Conservation (phyloP, 2,888 invertebrate species). For the Flabesymbios commensalis region DNA sequence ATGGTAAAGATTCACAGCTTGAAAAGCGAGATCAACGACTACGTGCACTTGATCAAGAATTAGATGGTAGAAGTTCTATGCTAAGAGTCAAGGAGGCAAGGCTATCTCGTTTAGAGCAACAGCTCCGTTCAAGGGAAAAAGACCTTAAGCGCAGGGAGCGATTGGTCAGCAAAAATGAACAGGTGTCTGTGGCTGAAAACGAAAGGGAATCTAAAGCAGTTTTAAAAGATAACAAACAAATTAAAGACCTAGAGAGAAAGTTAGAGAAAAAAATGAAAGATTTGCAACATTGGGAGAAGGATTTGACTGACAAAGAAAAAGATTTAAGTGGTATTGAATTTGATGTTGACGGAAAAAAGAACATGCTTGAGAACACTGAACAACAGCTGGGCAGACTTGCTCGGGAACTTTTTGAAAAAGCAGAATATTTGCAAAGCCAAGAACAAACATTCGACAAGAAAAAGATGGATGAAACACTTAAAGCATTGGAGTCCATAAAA, state of each 20-base stretch:
- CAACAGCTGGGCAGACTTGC: conserved; percentile 4
- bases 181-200: background rate
- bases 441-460: conserved; percentile 5
- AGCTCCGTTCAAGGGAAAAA: conserved; percentile 14
- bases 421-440: conserved; percentile 5
- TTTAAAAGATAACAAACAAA: background rate
- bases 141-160: conserved; percentile 14
- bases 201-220: background rate
- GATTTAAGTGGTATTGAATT: background rate
- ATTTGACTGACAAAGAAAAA: background rate
- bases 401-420: conserved; percentile 4
- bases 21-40: conserved; percentile 7
- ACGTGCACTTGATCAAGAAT: conserved; percentile 15
- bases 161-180: background rate
- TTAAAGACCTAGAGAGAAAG: background rate
- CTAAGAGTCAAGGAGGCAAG: conserved; percentile 15
- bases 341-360: background rate
- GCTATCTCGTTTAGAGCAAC: conserved; percentile 5
- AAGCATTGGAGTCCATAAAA: too few relatives aligned
- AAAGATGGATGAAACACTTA: too few relatives aligned
- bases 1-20: background rate
- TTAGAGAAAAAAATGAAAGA: too few relatives aligned
- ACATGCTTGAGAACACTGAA: background rate
- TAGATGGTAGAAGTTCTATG: conserved; percentile 12
- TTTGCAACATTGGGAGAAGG: background rate